phyloP scores from a whole-genome alignment of 1,140 invertebrate genomes.

The Hycleus cichorii region DNA sequence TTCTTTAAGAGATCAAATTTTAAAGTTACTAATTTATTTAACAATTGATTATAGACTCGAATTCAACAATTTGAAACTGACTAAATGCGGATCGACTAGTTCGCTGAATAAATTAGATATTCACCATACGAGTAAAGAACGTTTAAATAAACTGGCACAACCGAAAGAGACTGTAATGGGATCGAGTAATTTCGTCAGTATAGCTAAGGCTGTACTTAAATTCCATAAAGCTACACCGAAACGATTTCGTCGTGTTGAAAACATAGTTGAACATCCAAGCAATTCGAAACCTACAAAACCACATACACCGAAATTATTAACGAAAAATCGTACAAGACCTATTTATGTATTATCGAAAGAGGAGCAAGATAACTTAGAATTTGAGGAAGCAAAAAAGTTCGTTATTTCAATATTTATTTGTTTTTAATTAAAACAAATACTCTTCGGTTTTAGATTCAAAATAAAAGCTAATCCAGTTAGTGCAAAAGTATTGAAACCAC shows the following conservation, averaged over 20 bases:
- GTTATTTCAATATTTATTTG: neutral
- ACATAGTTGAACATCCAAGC: conserved; percentile 4
- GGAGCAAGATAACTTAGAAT: conserved; percentile 36
- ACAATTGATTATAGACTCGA: too few species aligned
- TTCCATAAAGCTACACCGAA: conserved; percentile 44
- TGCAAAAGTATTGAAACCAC: conserved; percentile 31
- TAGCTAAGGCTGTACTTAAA: conserved; percentile 43
- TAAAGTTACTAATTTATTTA: too few species aligned
- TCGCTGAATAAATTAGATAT: too few species aligned
- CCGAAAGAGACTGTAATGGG: too few species aligned
- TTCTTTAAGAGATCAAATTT: too few species aligned
- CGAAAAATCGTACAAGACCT: conserved; percentile 36
- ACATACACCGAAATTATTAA: conserved; percentile 40
- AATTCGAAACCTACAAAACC: conserved; percentile 34
- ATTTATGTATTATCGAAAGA: conserved; percentile 31
- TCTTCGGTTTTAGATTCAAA: conserved; percentile 23
- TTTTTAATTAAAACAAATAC: neutral
- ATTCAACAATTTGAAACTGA: too few species aligned
- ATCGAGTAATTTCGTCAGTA: conserved; percentile 37
- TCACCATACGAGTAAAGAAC: too few species aligned
- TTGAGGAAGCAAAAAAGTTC: conserved; percentile 37
- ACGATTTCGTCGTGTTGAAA: conserved; percentile 38
- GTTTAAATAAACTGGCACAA: too few species aligned
- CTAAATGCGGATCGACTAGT: too few species aligned
- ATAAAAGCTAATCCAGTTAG: conserved; percentile 35